These are phyloP conservation scores for Trachelus stipa DNA, from an alignment of 2,888 invertebrate species.

Conservation along the genomic window DNA sequence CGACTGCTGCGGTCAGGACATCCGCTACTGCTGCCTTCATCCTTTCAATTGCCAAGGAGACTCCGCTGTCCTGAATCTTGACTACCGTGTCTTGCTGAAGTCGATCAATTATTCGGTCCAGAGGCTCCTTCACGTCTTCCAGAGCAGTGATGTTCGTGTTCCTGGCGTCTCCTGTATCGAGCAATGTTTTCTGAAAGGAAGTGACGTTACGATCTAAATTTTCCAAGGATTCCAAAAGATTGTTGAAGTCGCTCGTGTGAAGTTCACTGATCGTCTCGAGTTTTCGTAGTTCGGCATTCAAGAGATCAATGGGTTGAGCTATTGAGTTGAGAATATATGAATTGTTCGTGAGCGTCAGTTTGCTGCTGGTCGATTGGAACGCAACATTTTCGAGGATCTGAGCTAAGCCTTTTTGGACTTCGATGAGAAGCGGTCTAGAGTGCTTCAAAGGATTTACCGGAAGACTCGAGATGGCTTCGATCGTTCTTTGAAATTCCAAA, in stretches of 20 bases:
- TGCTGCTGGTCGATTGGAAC: slow-evolving; percentile 16
- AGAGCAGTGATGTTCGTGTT: slow-evolving; percentile 20
- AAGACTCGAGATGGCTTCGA: slow-evolving; percentile 18
- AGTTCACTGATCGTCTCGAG: slow-evolving; percentile 14
- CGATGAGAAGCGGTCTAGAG: slow-evolving; percentile 19
- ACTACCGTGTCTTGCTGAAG: slow-evolving; percentile 20
- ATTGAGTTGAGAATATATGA: slow-evolving; percentile 17
- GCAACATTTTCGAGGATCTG: slow-evolving; percentile 27
- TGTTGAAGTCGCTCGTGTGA: slow-evolving; percentile 20
- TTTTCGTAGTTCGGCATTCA: slow-evolving; percentile 15
- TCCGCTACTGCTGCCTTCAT: slow-evolving; percentile 18
- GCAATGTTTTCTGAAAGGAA: slow-evolving; percentile 15
- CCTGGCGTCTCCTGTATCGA: slow-evolving; percentile 21
- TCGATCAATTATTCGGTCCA: slow-evolving; percentile 20
- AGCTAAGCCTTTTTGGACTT: slow-evolving; percentile 28
- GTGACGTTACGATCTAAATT: slow-evolving; percentile 18
- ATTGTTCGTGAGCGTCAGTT: slow-evolving; percentile 17
- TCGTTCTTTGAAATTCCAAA: slow-evolving; percentile 22
- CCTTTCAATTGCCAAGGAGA: slow-evolving; percentile 17
- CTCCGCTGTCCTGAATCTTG: slow-evolving; percentile 23
- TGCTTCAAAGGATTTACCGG: slow-evolving; percentile 22
- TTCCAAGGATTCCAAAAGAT: slow-evolving; percentile 19
- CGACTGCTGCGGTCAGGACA: slow-evolving; percentile 13
- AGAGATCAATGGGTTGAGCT: slow-evolving; percentile 17
- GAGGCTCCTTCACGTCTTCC: slow-evolving; percentile 21